phyloP scores from a whole-genome alignment of 2,113 vertebrate species.

The Lampris megalopsis region DNA sequence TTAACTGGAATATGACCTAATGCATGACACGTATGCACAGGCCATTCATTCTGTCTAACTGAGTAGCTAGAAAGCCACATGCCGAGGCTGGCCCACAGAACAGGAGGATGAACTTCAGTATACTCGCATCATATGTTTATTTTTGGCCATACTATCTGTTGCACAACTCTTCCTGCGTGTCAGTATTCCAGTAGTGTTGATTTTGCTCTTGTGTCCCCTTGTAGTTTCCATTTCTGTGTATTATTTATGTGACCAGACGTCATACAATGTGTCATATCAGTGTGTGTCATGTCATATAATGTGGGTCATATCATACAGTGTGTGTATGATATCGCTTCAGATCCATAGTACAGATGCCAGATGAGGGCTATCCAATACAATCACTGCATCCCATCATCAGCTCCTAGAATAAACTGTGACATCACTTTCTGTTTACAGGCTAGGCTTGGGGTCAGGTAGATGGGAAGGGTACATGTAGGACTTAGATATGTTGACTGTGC shows the following conservation, averaged over 20 bases:
- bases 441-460: not conserved
- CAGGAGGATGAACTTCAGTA: not conserved
- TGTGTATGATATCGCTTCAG: not conserved
- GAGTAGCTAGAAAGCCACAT: no score
- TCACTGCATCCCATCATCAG: not conserved
- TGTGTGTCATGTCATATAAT: not conserved
- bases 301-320: not conserved
- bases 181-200: slow-evolving; percentile 39
- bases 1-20: no score
- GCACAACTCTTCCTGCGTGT: slow-evolving; percentile 38
- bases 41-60: no score
- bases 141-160: slow-evolving; percentile 20
- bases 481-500: not conserved
- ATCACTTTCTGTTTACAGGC: slow-evolving; percentile 22
- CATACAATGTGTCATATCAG: no score
- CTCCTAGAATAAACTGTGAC: slow-evolving; percentile 22
- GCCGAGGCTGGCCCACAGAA: no score
- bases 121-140: not conserved
- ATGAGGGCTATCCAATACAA: slow-evolving; percentile 28
- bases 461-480: not conserved
- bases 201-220: not conserved
- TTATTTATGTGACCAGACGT: no score
- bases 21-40: no score
- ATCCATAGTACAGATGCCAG: slow-evolving; percentile 32
- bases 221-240: slow-evolving; percentile 47